Evolutionary conservation across 1,140 invertebrate genomes (phyloP), one percentile per base, ranked within the genome.

Genomic region (Amyelois transitella): DNA sequence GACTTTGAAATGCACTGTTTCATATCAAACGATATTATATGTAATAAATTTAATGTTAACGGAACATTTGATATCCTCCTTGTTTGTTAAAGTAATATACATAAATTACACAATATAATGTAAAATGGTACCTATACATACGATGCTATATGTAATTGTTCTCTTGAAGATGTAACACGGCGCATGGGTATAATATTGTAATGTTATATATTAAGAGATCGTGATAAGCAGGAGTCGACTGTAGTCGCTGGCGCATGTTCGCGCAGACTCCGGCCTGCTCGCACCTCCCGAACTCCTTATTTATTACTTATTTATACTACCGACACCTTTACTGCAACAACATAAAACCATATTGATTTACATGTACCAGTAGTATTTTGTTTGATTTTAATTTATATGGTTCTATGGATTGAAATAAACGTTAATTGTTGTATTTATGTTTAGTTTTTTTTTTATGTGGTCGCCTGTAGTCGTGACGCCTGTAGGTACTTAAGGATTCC

Each of bases 361-460:
- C 61, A 65, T 81, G 71, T 84, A 83, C 65, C 66, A 81, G 72
- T 86, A 81, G 78, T 76, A 75, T 81, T 81, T 83, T 71, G 69
- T 79, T 82, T 77, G 72, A 75, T 64, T 73, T 76, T 82, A 76
- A 86, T 76, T 83, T 86, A 81, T 79, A 81, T 83, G 83, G 80
- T 84, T 83, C 81, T 78, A 81, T 82, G 83, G 78, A 86, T 81
- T 85, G 74, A 86, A 86, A 84, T 85, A 86, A 86, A 86, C 71
- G 80, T 83, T 86, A 77, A 77, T 79, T 86, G 81, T 86, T 86
- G 83, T 86, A 81, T 76, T 71, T 76, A 81, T 68, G 61, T 71
- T 72, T 77, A 69, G 54, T 74, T 81, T 79, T 77, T 69, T 80
- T 81, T 77, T 51, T 50, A 19, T 52, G 20, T 54, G 45, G 44